Evolutionary conservation across 2,888 invertebrate genomes (phyloP), one percentile per base, ranked within the genome.

Genomic region (Lepidocyrtoides sp.): DNA sequence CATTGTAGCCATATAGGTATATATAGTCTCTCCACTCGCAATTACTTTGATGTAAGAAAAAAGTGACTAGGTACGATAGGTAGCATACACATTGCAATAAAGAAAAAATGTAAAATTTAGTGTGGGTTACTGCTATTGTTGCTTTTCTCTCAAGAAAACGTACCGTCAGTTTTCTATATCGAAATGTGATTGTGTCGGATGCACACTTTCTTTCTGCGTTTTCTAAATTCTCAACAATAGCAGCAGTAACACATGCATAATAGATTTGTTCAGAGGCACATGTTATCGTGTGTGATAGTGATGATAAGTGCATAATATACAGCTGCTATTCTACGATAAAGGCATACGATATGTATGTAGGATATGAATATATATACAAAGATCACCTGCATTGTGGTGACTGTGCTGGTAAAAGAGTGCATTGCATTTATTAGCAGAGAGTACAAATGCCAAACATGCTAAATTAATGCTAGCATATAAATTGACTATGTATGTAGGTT

Each of bases 61-160:
- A 63, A 66, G 82, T 48, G 44, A 63, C 82, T 82, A 41, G 26
- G 14, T 36, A 36, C 7, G 36, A 36, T 36, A 36, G 36, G 36
- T 36, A 36, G n/a, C n/a, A n/a, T 7, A 7, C 36, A 7, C 23
- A 20, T 57, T 54, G 60, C 82, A 83, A 83, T 83, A 83, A 83
- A 57, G 44, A 66, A 83, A n/a, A 54, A 83, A 83, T 83, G 82
- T 83, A 66, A 83, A 83, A 83, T 81, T 81, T 81, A 60, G 81
- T 79, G 57, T 36, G n/a, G 32, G 66, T 66, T 66, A 17, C 17
- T 54, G 32, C 32, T 66, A 8, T 57, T 57, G 57, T 66, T 66
- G 66, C 26, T 66, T 3, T 63, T 14, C 57, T 17, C 23, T 57
- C 10, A 20, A n/a, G 17, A 17, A 17, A 7, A 8, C 17, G 23